Evolutionary conservation across 2,888 invertebrate species (phyloP).

Genomic region (Omphaloscelis lunosa): DNA sequence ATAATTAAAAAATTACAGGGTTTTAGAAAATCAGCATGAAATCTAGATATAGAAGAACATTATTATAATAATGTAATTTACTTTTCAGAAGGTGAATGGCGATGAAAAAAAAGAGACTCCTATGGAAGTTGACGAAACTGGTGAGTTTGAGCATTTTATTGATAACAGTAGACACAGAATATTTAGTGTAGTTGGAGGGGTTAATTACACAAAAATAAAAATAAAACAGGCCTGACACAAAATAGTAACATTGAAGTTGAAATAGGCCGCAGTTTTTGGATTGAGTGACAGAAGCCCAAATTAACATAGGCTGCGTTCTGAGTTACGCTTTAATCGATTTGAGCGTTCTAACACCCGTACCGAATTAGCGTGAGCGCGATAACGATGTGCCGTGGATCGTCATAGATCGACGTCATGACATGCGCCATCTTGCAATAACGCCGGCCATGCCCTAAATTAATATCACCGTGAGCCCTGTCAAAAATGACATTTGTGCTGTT

Average conservation of each 20-base stretch:
- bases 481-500: too few species aligned
- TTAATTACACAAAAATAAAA: background rate
- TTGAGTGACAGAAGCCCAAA: background rate
- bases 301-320: background rate
- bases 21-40: background rate
- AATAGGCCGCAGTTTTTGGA: background rate
- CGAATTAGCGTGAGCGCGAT: too few species aligned
- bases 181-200: background rate
- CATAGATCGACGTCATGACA: too few species aligned
- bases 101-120: constrained; percentile 83
- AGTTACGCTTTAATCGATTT: too few species aligned
- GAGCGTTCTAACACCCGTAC: too few species aligned
- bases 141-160: constrained; percentile 70
- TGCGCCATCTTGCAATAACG: too few species aligned
- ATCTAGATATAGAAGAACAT: too few species aligned
- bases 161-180: background rate
- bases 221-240: background rate
- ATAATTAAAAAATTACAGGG: background rate
- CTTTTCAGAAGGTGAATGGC: constrained; percentile 86
- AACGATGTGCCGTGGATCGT: too few species aligned
- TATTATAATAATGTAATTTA: constrained; percentile 9
- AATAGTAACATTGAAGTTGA: background rate
- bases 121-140: constrained; percentile 87
- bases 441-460: too few species aligned
- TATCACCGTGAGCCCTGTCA: too few species aligned